Percentiles rank a stretch among this genome's conserved stretches.
These are phyloP conservation scores for Campylomormyrus numenius DNA, from an alignment of 2,113 vertebrate genomes.

Conservation along the genomic window DNA sequence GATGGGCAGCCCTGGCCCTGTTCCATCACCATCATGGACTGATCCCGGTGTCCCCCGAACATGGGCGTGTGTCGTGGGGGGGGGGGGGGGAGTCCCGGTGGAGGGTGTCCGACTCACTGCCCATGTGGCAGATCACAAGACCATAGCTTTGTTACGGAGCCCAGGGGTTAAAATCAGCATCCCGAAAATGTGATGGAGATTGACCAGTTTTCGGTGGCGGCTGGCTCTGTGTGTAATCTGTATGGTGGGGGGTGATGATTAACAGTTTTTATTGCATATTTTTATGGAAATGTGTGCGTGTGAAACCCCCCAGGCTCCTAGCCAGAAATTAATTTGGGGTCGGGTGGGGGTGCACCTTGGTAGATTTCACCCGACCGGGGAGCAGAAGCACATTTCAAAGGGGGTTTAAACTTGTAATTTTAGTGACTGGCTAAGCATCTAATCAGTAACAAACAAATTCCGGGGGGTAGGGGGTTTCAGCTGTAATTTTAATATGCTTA, in stretches of 20 bases:
- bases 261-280: neutral
- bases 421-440: neutral
- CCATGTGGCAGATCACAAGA: neutral
- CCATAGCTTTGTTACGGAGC: neutral
- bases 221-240: neutral
- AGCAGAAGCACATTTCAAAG: neutral
- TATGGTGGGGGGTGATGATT: neutral
- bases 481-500: neutral
- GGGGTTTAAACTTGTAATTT: neutral
- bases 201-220: neutral
- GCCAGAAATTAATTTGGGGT: neutral
- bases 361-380: neutral
- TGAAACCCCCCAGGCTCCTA: neutral
- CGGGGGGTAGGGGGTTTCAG: neutral
- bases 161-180: no score
- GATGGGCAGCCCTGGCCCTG: neutral
- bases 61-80: neutral
- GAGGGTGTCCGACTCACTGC: neutral
- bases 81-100: neutral
- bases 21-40: neutral
- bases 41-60: neutral
- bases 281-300: neutral
- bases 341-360: neutral
- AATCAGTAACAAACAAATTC: neutral
- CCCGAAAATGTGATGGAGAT: neutral